Evolutionary conservation across 2,797 vertebrate species (phyloP).

Genomic region (Paguma larvata): DNA sequence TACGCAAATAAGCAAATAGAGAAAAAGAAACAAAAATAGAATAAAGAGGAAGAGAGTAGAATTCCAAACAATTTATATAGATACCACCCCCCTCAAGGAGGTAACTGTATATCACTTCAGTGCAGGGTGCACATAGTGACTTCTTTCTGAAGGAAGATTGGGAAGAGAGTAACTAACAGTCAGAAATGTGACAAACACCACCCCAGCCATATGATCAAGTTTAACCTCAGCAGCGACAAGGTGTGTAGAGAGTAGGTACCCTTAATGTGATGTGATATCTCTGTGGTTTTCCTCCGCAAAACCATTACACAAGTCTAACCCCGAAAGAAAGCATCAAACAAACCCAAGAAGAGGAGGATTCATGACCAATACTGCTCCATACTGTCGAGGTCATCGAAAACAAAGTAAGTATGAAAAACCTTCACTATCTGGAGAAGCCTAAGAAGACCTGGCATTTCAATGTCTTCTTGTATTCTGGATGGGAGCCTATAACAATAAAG

Average conservation of each 20-base stretch:
- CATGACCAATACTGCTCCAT: background rate
- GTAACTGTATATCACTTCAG: too few species aligned
- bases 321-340: background rate
- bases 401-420: background rate
- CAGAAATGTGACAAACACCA: background rate
- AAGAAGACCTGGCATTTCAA: background rate
- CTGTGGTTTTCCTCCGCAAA: background rate
- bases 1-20: background rate
- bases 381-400: background rate
- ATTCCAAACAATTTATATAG: background rate
- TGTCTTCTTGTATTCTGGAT: background rate
- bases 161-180: background rate
- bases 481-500: background rate
- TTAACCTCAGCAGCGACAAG: too few species aligned
- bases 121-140: background rate
- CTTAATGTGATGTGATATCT: background rate
- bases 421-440: background rate
- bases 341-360: background rate
- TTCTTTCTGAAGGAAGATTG: background rate
- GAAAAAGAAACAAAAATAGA: background rate
- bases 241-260: too few species aligned
- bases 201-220: background rate
- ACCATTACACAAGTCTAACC: background rate
- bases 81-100: background rate
- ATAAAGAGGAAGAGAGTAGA: background rate